phyloP scores from a whole-genome alignment of 1,140 invertebrate genomes.

The Achroia grisella region DNA sequence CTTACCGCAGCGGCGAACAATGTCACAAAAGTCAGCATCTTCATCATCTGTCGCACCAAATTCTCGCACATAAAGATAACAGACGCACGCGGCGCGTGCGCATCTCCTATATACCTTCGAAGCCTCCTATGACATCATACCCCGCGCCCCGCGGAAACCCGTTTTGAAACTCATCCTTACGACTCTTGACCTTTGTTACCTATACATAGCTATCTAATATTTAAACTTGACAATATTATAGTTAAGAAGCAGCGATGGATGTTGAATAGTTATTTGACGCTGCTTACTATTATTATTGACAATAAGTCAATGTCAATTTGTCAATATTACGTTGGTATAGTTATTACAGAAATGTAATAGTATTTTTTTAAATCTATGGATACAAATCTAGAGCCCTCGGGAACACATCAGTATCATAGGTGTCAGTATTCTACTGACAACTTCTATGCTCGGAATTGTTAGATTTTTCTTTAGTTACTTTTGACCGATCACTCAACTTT shows the following conservation, averaged over 20 bases:
- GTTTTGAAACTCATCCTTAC: conserved; percentile 47
- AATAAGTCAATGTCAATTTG: conserved; percentile 4
- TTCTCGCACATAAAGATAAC: conserved; percentile 33
- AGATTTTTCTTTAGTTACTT: too few relatives aligned
- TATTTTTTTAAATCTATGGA: too few relatives aligned
- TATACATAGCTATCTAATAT: conserved; percentile 20
- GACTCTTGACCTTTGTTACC: conserved; percentile 34
- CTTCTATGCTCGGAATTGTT: too few relatives aligned
- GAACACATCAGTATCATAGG: too few relatives aligned
- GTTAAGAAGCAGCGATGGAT: too few relatives aligned
- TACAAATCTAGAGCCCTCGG: too few relatives aligned
- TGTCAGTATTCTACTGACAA: too few relatives aligned
- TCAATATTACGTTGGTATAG: conserved; percentile 1
- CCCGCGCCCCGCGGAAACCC: conserved; percentile 32
- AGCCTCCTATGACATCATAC: conserved; percentile 62
- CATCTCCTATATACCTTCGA: conserved; percentile 58
- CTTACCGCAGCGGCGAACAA: conserved; percentile 38
- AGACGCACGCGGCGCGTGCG: conserved; percentile 31
- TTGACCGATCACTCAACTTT: too few relatives aligned
- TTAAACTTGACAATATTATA: too few relatives aligned
- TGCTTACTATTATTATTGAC: neutral
- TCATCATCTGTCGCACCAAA: conserved; percentile 15
- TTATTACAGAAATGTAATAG: neutral
- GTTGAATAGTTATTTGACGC: too few relatives aligned
- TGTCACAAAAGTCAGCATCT: conserved; percentile 45